Base-by-base conservation (phyloP, 1,140 invertebrate species). In the Polypedilum vanderplanki region DNA sequence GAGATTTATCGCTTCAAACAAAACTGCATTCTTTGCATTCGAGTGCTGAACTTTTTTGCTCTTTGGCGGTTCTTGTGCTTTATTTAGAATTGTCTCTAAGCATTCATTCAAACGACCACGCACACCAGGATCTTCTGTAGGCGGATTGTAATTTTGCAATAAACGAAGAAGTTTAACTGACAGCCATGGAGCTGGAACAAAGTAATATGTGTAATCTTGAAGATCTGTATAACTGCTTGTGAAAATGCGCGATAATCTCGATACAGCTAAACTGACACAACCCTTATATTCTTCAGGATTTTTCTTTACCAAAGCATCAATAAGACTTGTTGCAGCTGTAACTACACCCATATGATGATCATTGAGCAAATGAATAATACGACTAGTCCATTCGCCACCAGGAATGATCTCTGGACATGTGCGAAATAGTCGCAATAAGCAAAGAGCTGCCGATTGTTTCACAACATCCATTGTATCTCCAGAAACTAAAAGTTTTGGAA, bases 1-100 rank as follows among this genome's bases (percentile, higher is more conserved):
- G 76, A 99, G 87, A 86, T 97, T 98, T 81, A 99, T 99, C 18
- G 98, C 98, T 87, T 99, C 98, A 86, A 99, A 99, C 1, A 99
- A 86, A 17, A 99, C 97, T 67, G 98, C 97, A 87, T 99, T 99
- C 84, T 99, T 99, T 46, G 98, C 98, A 87, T 99, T 99, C 33
- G 97, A 98, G 85, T 99, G 98, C 86, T 99, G 98, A 73, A 99
- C 97, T 85, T 99, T 99, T 85, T 99, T 99, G 24, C 98, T 99
- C 83, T 99, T 99, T 41, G 97, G 97, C 75, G 98, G 96, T 82
- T 99, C 98, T 84, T 99, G 97, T 22, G 97, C 98, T 87, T 99
- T 99, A 82, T 99, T 99, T 77, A 99, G 87, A 80, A 99, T 99
- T n/a, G 97, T 98, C 85, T 99, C 98, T 79, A 99, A 85, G 81